Percentiles rank a stretch among this genome's conserved stretches.
Evolutionary conservation across 2,888 invertebrate genomes (phyloP).

Genomic region (Keiferia lycopersicella): DNA sequence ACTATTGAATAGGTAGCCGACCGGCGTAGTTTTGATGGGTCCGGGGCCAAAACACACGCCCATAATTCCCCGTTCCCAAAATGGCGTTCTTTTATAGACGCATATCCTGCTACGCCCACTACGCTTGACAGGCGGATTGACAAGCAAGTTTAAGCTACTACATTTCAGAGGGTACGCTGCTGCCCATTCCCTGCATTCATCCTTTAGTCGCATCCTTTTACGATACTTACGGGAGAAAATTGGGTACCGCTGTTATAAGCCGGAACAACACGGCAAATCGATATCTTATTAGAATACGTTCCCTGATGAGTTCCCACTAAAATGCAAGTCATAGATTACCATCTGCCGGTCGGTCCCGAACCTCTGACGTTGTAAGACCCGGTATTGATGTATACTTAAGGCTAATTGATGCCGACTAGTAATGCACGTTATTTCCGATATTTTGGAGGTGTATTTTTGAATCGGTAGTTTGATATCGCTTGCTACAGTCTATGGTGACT

Average conservation of each 20-base stretch:
- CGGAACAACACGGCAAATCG: slow-evolving; percentile 17
- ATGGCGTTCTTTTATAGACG: too few species aligned
- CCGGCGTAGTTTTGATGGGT: too few species aligned
- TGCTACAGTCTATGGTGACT: too few species aligned
- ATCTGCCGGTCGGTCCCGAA: slow-evolving; percentile 30
- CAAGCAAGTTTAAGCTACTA: too few species aligned
- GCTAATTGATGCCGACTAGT: slow-evolving; percentile 28
- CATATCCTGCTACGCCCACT: too few species aligned
- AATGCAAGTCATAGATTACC: slow-evolving; percentile 32
- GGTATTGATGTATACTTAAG: slow-evolving; percentile 20
- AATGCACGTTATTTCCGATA: not conserved
- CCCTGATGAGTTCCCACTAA: slow-evolving; percentile 41
- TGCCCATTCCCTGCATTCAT: not conserved
- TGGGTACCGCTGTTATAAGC: not conserved
- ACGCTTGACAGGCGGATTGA: too few species aligned
- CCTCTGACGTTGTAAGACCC: slow-evolving; percentile 10
- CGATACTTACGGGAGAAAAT: not conserved
- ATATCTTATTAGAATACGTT: slow-evolving; percentile 38
- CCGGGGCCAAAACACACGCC: too few species aligned
- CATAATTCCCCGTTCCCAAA: too few species aligned
- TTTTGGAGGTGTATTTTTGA: too few species aligned
- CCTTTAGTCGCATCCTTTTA: not conserved
- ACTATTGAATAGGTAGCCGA: too few species aligned
- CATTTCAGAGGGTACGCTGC: too few species aligned
- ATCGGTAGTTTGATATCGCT: too few species aligned